Conservation (phyloP, 1,140 invertebrate genomes). For the Sitobion miscanthi region DNA sequence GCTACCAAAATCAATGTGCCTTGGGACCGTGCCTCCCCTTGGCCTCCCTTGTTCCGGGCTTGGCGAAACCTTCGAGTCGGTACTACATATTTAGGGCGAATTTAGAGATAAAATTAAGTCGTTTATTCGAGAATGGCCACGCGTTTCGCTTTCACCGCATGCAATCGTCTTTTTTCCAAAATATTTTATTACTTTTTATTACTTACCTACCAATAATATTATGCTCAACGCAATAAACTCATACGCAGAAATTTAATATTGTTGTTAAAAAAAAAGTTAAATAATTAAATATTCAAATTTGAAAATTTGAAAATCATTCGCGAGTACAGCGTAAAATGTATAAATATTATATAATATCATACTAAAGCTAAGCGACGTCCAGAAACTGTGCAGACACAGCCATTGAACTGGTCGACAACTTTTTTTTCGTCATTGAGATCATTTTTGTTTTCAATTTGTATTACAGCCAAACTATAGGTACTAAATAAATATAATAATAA, state of each 20-base stretch:
- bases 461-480: not conserved
- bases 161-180: not conserved
- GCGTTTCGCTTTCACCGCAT: not conserved
- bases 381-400: not conserved
- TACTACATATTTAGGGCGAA: no score
- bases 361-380: not conserved
- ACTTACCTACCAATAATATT: no score
- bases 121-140: not conserved
- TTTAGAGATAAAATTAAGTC: not conserved
- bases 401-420: not conserved
- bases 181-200: no score
- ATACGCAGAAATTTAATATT: no score
- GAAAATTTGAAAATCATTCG: not conserved
- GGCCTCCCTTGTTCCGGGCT: no score
- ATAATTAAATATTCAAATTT: not conserved
- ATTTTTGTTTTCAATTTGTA: not conserved
- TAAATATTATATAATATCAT: not conserved
- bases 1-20: no score
- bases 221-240: no score
- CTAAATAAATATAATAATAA: not conserved
- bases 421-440: not conserved
- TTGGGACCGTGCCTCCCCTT: no score
- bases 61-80: no score
- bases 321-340: not conserved
- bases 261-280: no score